phyloP scores from a whole-genome alignment of 2,888 invertebrate species.

The Zhengitettix transpicula region DNA sequence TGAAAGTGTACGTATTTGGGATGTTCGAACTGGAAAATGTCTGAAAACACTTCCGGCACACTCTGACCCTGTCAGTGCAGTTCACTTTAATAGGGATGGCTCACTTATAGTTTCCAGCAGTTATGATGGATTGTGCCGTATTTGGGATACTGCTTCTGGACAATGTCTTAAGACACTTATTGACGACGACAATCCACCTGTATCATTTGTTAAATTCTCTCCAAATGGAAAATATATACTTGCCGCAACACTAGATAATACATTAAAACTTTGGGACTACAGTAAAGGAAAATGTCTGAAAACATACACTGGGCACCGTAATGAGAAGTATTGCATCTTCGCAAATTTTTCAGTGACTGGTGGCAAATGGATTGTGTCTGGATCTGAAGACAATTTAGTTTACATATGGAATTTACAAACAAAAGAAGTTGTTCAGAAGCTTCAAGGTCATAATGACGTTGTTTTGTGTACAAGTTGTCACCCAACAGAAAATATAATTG shows the following conservation, averaged over 20 bases:
- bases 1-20: conserved; percentile 98
- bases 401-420: conserved; percentile 99
- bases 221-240: conserved; percentile 99
- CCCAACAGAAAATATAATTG: conserved; percentile 97
- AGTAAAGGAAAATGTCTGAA: conserved; percentile 97
- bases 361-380: conserved; percentile 99
- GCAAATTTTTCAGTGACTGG: conserved; percentile 99
- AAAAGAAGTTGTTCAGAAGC: conserved; percentile 95
- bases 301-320: conserved; percentile 95
- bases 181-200: conserved; percentile 98
- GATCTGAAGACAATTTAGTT: conserved; percentile 97
- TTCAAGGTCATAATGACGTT: conserved; percentile 86
- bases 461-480: conserved; percentile 98
- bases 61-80: conserved; percentile 98
- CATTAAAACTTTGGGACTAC: conserved; percentile 97
- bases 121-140: conserved; percentile 97
- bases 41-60: conserved; percentile 96
- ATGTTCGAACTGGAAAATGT: conserved; percentile 95
- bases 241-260: conserved; percentile 95
- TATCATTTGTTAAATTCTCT: conserved; percentile 98
- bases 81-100: conserved; percentile 96
- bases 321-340: conserved; percentile 99
- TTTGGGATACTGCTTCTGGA: conserved; percentile 98
- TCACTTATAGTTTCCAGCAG: conserved; percentile 96
- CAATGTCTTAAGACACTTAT: conserved; percentile 98